Evolutionary conservation across 2,113 vertebrate species (phyloP).

Genomic region (Dasyprocta punctata): DNA sequence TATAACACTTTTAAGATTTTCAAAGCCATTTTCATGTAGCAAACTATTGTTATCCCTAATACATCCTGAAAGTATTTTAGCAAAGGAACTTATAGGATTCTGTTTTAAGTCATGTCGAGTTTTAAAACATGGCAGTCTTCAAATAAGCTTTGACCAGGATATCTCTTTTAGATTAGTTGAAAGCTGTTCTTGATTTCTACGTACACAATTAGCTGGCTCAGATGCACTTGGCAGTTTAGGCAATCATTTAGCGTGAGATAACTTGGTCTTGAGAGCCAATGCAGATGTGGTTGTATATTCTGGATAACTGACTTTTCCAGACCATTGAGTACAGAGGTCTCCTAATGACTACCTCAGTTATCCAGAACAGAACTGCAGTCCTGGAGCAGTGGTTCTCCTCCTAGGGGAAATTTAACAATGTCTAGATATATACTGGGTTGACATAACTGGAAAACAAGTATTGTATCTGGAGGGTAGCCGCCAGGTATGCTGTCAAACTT

Average conservation of each 20-base stretch:
- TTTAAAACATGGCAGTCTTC: slow-evolving; percentile 89
- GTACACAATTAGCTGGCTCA: slow-evolving; percentile 84
- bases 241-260: neutral
- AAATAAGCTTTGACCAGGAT: slow-evolving; percentile 86
- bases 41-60: slow-evolving; percentile 91
- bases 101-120: slow-evolving; percentile 90
- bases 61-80: slow-evolving; percentile 90
- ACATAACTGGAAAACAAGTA: neutral
- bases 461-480: accelerated
- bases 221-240: slow-evolving; percentile 43
- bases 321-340: neutral
- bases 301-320: neutral
- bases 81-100: slow-evolving; percentile 89
- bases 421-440: neutral
- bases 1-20: slow-evolving; percentile 90
- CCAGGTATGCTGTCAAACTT: neutral
- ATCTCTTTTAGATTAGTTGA: slow-evolving; percentile 84
- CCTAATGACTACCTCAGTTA: neutral
- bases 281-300: neutral
- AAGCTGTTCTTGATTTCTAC: slow-evolving; percentile 84
- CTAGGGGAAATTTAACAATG: accelerated
- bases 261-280: neutral
- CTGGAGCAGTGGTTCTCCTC: neutral
- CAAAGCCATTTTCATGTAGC: slow-evolving; percentile 91
- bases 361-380: neutral